phyloP scores from a whole-genome alignment of 2,113 vertebrate species.

The Megaceryle torquata region DNA sequence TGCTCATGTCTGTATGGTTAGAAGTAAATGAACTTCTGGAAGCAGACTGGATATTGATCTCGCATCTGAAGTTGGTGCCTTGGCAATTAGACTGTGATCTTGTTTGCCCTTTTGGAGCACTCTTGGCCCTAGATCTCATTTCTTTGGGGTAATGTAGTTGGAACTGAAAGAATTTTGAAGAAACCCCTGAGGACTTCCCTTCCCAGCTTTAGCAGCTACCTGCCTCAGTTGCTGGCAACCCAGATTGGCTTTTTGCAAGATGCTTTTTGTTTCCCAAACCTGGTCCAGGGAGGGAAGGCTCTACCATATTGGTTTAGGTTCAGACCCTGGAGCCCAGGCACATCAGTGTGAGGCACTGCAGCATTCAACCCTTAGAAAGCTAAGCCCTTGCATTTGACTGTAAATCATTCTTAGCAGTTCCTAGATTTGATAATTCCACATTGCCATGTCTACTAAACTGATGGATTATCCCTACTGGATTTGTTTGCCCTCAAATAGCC shows the following conservation, averaged over 20 bases:
- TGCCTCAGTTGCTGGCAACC: not conserved
- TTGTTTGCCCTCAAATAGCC: not conserved
- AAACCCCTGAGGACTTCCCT: not conserved
- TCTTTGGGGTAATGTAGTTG: not conserved
- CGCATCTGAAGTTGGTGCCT: not conserved
- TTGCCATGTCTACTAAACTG: not conserved
- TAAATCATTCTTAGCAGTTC: not conserved
- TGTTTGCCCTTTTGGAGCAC: not conserved
- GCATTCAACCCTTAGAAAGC: not conserved
- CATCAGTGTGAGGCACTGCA: not conserved
- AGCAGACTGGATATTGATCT: not conserved
- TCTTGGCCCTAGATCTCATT: not conserved
- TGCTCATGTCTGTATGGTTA: not conserved
- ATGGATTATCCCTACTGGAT: not conserved
- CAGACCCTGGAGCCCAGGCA: not conserved
- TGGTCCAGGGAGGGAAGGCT: accelerated
- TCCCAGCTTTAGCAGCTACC: not conserved
- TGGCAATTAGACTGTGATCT: not conserved
- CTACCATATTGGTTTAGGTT: not conserved
- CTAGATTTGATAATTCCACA: not conserved
- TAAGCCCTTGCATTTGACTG: not conserved
- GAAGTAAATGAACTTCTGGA: not conserved
- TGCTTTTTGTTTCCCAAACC: not conserved
- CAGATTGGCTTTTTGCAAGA: not conserved
- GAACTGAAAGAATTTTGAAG: not conserved